phyloP scores from a whole-genome alignment of 2,888 invertebrate genomes.

The Harpalus rubripes region DNA sequence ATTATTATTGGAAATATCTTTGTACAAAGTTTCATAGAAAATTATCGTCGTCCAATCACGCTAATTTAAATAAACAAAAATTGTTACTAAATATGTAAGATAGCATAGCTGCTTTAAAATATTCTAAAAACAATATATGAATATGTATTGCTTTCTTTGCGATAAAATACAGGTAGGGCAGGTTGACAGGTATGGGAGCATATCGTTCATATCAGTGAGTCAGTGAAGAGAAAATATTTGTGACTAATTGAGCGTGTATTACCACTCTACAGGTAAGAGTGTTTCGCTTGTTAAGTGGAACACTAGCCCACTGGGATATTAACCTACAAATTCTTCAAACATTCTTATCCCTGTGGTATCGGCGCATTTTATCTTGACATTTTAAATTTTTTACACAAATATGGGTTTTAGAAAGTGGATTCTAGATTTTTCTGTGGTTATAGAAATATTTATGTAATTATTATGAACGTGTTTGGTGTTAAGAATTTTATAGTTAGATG shows the following conservation, averaged over 20 bases:
- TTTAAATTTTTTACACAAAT: neutral
- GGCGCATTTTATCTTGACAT: neutral
- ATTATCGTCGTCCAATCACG: too few relatives aligned
- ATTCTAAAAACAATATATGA: neutral
- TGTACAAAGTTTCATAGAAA: too few relatives aligned
- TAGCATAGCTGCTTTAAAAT: neutral
- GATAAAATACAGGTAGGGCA: constrained; percentile 35
- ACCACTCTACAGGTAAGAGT: constrained; percentile 41
- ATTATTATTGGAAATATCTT: too few relatives aligned
- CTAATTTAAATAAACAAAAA: too few relatives aligned
- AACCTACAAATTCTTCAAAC: constrained; percentile 16
- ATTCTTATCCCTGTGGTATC: constrained; percentile 11
- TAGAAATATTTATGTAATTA: neutral
- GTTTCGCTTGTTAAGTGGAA: constrained; percentile 32
- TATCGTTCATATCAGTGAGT: constrained; percentile 42
- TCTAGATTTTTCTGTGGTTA: neutral
- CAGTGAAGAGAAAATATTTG: constrained; percentile 46
- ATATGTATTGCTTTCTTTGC: constrained; percentile 2
- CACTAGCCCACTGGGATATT: constrained; percentile 20
- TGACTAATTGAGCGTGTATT: constrained; percentile 46
- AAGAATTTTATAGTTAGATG: neutral
- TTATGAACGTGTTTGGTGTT: neutral
- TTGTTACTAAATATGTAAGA: too few relatives aligned
- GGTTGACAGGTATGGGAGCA: constrained; percentile 4
- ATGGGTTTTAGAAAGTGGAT: neutral